Base-by-base conservation (phyloP, 1,140 invertebrate genomes). In the Microplitis mediator region DNA sequence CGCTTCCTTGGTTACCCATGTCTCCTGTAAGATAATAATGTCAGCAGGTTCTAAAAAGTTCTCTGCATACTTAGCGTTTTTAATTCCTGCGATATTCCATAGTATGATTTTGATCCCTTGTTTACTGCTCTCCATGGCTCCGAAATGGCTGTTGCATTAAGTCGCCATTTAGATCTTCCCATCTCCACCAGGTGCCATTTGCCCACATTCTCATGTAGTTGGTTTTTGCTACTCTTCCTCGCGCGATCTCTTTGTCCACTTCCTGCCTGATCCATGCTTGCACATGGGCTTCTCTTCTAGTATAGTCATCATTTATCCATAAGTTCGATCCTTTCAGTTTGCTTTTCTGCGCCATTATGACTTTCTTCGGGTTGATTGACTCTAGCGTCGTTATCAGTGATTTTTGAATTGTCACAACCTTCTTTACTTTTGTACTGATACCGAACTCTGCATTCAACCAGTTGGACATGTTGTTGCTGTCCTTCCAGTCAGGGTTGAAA, bases 1-100 rank as follows among this genome's bases (percentile, higher is more conserved):
- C 6, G 52, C 16, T 39, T 77, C 66, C 39, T 70, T 45, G 2
- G 71, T 69, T 50, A 74, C 31, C 76, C 69, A 77, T 8, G 76
- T 77, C 39, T 75, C 76, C 8, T 45, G 54, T 35, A 75, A 23
- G 11, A 74, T 36, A 0, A 72, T 36, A 11, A 69, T 35, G 54
- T 75, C 60, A 31, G 9, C 65, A 9, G 56, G 32, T 11, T 71
- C 52, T 63, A 74, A 13, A 52, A 62, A 73, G 4, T 70, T 45
- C 69, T 68, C 66, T 39, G 70, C 50, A 4, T 32, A 14, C 60
- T 62, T 35, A n/a, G 13, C 13, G 14, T 35, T 62, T 62, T 31
- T 35, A 4, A 31, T 62, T 62, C 60, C 60, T 13, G 14, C 14
- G 5, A 32, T 62, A 31, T 62, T 62, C 60, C 60, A 62, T 31